Base-by-base conservation (phyloP, 2,797 vertebrate genomes). In the Aeoliscus strigatus region DNA sequence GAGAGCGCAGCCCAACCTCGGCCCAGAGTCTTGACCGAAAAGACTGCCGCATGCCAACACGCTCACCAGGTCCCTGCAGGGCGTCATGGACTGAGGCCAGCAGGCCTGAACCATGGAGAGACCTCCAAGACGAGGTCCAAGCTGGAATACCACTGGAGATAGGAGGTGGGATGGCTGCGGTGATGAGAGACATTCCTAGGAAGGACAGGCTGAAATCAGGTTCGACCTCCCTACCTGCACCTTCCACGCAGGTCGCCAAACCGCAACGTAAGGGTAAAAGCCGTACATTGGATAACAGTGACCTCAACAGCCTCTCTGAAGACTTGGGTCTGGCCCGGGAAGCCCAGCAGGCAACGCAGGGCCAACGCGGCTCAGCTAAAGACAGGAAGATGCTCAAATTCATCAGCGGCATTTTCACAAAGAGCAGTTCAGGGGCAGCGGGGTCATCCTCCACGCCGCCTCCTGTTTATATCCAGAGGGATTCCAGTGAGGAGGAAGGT, bases 371-470 rank as follows among this genome's bases (percentile, higher is more conserved):
- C 34, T 74, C 88, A n/a, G 72, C 80, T 2, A 90, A 91, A 1
- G 94, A 96, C 85, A 83, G 92, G 23, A 97, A 93, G 79, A 95
- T 97, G 94, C 90, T 96, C 26, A 96, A 94, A 84, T 95, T 95
- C 80, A 96, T 96, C 68, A 96, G 94, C 31, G 94, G 94, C 39
- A 96, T 96, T 75, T 96, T 96, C 77, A 87, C 90, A 73, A 95
- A 95, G 82, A n/a, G n/a, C n/a, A 94, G 91, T 77, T 72, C 87
- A 0, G 71, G 83, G 1, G 79, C 62, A 14, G 82, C 90, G 10
- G 80, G 89, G 46, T 86, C 49, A 8, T 56, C 49, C 65, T 65
- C 40, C 62, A 21, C 77, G 5, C 23, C 80, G 9, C 50, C 78
- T 8, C 58, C 82, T 10, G 83, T 81, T 29, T 86, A 75, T 47